phyloP scores from a whole-genome alignment of 2,113 vertebrate genomes.

The Istiophorus platypterus region DNA sequence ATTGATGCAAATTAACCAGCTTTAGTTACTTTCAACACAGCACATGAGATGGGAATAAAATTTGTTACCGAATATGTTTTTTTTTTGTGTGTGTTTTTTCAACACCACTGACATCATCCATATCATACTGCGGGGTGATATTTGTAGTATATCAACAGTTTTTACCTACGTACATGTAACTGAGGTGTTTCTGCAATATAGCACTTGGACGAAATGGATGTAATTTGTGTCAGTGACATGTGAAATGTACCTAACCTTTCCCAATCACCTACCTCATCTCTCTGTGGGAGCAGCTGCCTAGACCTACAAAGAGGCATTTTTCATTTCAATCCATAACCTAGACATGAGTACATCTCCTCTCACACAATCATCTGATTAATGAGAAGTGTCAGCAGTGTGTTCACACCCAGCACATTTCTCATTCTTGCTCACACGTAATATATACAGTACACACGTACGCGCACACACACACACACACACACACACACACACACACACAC shows the following conservation, averaged over 20 bases:
- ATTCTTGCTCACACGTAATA: constrained; percentile 2
- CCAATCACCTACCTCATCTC: not conserved
- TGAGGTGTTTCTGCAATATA: not conserved
- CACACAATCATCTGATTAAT: constrained; percentile 42
- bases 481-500: too few relatives aligned
- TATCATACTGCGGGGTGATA: not conserved
- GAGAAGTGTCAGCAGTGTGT: constrained; percentile 44
- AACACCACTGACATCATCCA: not conserved
- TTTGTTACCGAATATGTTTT: not conserved
- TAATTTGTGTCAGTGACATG: constrained; percentile 13
- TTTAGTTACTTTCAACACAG: constrained; percentile 26
- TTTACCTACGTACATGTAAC: not conserved
- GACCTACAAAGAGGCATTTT: constrained; percentile 29
- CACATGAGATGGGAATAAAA: constrained; percentile 2
- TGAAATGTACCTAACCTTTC: constrained; percentile 9
- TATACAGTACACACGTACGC: not conserved
- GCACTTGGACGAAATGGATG: constrained; percentile 15
- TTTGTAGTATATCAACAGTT: not conserved
- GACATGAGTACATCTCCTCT: constrained; percentile 45
- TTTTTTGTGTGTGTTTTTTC: not conserved
- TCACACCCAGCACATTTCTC: not conserved
- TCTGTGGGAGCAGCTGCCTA: constrained; percentile 3
- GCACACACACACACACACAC: too few relatives aligned
- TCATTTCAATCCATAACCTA: constrained; percentile 50
- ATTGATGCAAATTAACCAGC: constrained; percentile 13